A percentile compares a stretch with the other conserved stretches of the same genome.
Conservation (phyloP, 2,888 invertebrate genomes). For the Calameuta filiformis region DNA sequence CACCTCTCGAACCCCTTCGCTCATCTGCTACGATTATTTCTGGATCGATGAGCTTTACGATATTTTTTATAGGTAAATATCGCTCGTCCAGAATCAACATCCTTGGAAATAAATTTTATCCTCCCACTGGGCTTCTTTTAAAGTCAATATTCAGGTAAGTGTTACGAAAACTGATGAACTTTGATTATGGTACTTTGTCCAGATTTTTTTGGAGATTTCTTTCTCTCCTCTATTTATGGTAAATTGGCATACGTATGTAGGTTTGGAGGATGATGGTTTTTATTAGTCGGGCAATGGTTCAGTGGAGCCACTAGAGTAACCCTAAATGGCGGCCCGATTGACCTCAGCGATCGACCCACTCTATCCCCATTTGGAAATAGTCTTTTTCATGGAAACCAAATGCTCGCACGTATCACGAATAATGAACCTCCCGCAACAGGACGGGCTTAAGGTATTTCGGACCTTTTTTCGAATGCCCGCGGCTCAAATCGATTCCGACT, state of each 20-base stretch:
- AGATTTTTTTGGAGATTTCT: not conserved
- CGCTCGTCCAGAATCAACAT: not conserved
- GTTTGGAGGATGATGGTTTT: not conserved
- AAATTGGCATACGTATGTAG: not conserved
- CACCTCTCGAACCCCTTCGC: not conserved
- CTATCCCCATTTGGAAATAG: conserved; percentile 1
- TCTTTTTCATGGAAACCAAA: conserved; percentile 12
- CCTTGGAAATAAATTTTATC: not conserved
- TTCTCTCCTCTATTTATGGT: not conserved
- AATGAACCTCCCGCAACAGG: conserved; percentile 1
- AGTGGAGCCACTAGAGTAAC: not conserved
- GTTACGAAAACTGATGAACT: not conserved
- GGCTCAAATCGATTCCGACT: conserved; percentile 18
- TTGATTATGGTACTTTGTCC: not conserved
- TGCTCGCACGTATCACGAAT: conserved; percentile 16
- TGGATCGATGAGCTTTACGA: not conserved
- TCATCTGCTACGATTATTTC: not conserved
- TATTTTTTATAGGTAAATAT: not conserved
- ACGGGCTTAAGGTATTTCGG: conserved; percentile 14
- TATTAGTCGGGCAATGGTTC: not conserved
- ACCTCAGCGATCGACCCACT: not conserved
- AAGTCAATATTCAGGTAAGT: not conserved
- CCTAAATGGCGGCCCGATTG: not conserved
- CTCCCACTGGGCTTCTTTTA: not conserved
- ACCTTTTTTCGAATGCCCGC: conserved; percentile 12